Evolutionary conservation across 2,113 vertebrate species (phyloP).

Genomic region (Potamarius usumacintae): DNA sequence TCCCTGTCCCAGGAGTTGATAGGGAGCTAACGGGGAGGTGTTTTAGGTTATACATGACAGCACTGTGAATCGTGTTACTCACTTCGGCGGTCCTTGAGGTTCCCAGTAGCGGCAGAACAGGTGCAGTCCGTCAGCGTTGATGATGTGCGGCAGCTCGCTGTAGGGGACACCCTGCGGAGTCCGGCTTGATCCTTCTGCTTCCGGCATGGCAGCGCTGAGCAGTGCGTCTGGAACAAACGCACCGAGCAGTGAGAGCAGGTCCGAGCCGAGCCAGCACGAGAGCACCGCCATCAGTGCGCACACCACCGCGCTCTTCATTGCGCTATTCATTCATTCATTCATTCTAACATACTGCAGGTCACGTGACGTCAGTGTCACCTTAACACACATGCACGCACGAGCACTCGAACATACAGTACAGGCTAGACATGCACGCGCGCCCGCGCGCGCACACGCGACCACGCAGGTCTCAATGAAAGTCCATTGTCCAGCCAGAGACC

Average conservation of each 20-base stretch:
- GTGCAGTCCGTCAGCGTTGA: constrained; percentile 88
- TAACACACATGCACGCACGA: background rate
- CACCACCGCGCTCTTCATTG: constrained; percentile 51
- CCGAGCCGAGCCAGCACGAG: constrained; percentile 64
- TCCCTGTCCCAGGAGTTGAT: background rate
- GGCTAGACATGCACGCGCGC: background rate
- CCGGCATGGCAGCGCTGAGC: constrained; percentile 76
- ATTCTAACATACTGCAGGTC: constrained; percentile 35
- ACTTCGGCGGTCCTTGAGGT: constrained; percentile 83
- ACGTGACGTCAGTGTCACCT: constrained; percentile 42
- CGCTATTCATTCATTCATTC: background rate
- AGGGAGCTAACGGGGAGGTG: background rate
- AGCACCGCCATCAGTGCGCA: constrained; percentile 67
- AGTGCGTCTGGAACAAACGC: constrained; percentile 63
- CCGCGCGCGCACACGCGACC: constrained; percentile 11
- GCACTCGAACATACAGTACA: background rate
- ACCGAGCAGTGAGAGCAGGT: constrained; percentile 59
- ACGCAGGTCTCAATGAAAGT: background rate
- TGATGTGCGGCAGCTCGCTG: constrained; percentile 81
- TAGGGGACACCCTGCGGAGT: constrained; percentile 84
- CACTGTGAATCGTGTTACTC: constrained; percentile 59
- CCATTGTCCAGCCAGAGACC: constrained; percentile 11
- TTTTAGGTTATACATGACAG: background rate
- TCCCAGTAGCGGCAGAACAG: constrained; percentile 97
- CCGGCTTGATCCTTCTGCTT: constrained; percentile 78